These are phyloP conservation scores for Cebus imitator DNA, from an alignment of 2,113 vertebrate species.

Conservation along the genomic window DNA sequence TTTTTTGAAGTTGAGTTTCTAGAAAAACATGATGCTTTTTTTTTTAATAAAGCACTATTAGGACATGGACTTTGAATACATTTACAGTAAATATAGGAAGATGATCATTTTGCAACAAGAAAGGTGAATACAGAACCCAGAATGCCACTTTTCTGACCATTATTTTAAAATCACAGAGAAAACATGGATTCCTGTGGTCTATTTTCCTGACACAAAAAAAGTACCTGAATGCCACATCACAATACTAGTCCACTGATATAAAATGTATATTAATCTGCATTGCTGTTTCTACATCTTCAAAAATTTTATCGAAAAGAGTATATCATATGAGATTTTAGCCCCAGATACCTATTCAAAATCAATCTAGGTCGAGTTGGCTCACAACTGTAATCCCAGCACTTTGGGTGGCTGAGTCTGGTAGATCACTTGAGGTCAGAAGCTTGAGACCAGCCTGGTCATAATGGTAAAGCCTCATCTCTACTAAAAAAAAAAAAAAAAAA, in stretches of 20 bases:
- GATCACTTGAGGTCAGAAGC: too few species aligned
- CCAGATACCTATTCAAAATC: conserved; percentile 2
- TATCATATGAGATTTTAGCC: neutral
- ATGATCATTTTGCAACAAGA: neutral
- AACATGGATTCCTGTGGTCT: neutral
- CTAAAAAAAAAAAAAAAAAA: too few species aligned
- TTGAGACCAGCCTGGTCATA: too few species aligned
- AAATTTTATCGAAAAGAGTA: neutral
- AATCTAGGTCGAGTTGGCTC: neutral
- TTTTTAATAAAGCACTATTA: neutral
- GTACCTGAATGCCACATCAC: neutral
- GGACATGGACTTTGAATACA: neutral
- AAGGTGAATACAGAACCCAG: neutral
- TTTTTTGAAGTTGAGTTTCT: neutral
- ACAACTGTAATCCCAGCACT: too few species aligned
- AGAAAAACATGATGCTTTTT: neutral
- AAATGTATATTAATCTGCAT: neutral
- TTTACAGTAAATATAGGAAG: neutral
- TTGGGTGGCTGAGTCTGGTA: too few species aligned
- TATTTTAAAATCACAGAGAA: neutral
- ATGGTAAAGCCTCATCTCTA: too few species aligned
- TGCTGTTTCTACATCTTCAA: neutral
- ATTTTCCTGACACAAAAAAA: neutral
- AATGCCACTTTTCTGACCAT: neutral
- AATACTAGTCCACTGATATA: neutral